Conservation (phyloP, 1,140 invertebrate species). For the Chelonus insularis region DNA sequence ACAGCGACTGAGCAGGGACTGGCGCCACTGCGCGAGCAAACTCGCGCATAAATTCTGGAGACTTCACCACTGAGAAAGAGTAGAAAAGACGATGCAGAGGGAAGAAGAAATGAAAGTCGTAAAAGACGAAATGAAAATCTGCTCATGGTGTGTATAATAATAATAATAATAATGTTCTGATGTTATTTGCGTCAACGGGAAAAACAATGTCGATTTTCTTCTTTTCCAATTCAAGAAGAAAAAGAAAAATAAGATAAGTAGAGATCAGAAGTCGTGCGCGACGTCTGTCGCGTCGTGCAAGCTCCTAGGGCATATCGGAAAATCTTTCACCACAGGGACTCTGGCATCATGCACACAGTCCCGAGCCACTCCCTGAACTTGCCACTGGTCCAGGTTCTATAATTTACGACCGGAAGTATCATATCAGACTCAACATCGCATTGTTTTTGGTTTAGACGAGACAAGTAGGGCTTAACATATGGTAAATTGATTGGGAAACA, state of each 20-base stretch:
- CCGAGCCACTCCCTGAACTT: constrained; percentile 25
- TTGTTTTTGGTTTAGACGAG: constrained; percentile 35
- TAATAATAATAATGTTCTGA: no score
- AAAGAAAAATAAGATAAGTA: background rate
- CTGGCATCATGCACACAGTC: constrained; percentile 17
- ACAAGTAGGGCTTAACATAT: constrained; percentile 12
- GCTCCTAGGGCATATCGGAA: constrained; percentile 25
- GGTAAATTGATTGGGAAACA: constrained; percentile 19
- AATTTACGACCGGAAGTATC: constrained; percentile 42
- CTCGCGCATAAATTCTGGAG: constrained; percentile 43
- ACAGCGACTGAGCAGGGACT: constrained; percentile 37
- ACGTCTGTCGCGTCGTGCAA: constrained; percentile 23
- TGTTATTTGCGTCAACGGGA: no score
- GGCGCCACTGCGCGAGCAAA: constrained; percentile 37
- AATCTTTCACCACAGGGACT: constrained; percentile 24
- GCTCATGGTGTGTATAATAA: background rate
- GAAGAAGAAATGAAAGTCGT: background rate
- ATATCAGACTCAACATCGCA: constrained; percentile 32
- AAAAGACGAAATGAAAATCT: constrained; percentile 22
- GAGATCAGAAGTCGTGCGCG: constrained; percentile 21
- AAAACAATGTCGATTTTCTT: no score
- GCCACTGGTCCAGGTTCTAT: constrained; percentile 15
- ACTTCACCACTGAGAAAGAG: background rate
- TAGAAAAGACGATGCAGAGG: background rate
- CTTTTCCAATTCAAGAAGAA: no score